Percentiles rank a stretch among this genome's conserved stretches.
phyloP scores from a whole-genome alignment of 2,113 vertebrate genomes.

The Semicossyphus pulcher region DNA sequence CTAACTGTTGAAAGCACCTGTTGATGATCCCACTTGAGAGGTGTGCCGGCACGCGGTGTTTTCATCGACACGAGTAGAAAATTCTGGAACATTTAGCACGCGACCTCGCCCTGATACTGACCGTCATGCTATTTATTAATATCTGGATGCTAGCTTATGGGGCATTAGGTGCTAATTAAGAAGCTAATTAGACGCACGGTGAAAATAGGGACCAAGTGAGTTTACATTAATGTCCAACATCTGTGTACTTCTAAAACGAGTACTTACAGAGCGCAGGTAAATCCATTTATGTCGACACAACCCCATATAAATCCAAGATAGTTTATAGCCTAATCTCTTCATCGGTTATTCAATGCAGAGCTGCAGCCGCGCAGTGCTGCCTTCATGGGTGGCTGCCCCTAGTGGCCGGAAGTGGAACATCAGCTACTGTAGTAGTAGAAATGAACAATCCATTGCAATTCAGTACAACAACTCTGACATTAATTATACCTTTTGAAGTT shows the following conservation, averaged over 20 bases:
- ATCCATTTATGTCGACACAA: fast-evolving
- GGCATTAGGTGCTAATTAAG: neutral
- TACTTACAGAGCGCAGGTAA: neutral
- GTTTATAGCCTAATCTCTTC: too few relatives aligned
- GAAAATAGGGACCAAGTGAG: neutral
- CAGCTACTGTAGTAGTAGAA: too few relatives aligned
- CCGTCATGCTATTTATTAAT: too few relatives aligned
- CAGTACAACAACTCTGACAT: too few relatives aligned
- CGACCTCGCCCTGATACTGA: too few relatives aligned
- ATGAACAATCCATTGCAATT: too few relatives aligned
- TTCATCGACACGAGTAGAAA: neutral
- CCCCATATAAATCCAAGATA: too few relatives aligned
- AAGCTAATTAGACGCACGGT: neutral
- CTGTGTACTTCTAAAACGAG: neutral
- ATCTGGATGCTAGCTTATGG: neutral
- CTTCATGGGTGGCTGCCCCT: too few relatives aligned
- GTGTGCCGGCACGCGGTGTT: neutral
- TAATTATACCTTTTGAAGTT: too few relatives aligned
- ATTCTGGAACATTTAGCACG: neutral
- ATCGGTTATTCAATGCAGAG: neutral
- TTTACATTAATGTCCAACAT: neutral
- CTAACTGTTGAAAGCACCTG: constrained; percentile 45
- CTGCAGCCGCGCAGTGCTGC: too few relatives aligned
- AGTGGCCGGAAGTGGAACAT: neutral
- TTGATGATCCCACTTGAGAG: constrained; percentile 17